A percentile compares a stretch with the other conserved stretches of the same genome.
Evolutionary conservation across 2,113 vertebrate species (phyloP).

Genomic region (Elephantulus edwardii): DNA sequence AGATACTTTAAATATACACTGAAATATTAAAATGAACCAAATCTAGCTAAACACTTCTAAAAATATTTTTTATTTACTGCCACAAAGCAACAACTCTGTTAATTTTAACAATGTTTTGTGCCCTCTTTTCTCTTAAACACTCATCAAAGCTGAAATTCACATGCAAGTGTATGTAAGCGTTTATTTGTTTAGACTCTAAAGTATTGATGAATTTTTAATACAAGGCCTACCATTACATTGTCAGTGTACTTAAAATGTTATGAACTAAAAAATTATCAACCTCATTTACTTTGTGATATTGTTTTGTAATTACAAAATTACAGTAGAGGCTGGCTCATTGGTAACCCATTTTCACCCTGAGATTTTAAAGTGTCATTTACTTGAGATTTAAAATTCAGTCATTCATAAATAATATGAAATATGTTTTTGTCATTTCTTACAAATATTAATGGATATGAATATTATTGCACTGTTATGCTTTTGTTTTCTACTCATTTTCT

Average conservation of each 20-base stretch:
- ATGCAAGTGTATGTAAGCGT: slow-evolving; percentile 13
- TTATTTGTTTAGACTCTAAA: slow-evolving; percentile 27
- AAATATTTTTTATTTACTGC: not conserved
- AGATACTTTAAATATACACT: not conserved
- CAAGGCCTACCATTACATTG: slow-evolving; percentile 56
- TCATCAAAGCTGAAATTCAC: not conserved
- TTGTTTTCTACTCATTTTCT: not conserved
- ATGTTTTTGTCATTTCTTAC: not conserved
- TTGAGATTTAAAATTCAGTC: not conserved
- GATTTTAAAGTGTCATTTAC: not conserved
- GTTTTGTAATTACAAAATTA: slow-evolving; percentile 56
- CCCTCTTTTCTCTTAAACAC: not conserved
- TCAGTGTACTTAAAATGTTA: slow-evolving; percentile 31
- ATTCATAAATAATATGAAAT: slow-evolving; percentile 8
- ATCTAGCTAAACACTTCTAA: not conserved
- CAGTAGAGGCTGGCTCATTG: not conserved
- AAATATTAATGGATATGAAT: not conserved
- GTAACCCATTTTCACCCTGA: not conserved
- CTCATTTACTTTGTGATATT: slow-evolving; percentile 59
- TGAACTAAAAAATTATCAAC: slow-evolving; percentile 68
- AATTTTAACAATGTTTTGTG: not conserved
- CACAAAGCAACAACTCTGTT: not conserved
- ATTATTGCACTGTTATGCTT: not conserved
- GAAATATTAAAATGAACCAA: not conserved
- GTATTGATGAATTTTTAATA: slow-evolving; percentile 69